Evolutionary conservation across 2,797 vertebrate genomes (phyloP).

Genomic region (Holocentrus rufus): DNA sequence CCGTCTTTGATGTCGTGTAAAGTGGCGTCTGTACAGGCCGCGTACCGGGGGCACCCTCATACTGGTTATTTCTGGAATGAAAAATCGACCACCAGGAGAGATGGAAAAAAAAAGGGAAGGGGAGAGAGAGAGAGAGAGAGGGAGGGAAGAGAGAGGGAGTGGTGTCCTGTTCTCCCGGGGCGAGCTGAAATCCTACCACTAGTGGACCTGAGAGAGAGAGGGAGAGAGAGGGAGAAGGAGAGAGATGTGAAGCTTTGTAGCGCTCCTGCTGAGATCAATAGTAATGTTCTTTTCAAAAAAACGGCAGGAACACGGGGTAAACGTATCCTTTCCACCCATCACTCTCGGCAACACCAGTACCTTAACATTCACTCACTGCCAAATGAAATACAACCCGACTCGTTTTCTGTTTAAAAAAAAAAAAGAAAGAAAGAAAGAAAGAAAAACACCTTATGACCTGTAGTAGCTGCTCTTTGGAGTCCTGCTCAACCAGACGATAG

Average conservation of each 20-base stretch:
- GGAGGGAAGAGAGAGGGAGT: conserved; percentile 29
- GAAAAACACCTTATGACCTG: neutral
- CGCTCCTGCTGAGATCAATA: conserved; percentile 66
- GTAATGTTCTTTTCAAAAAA: conserved; percentile 42
- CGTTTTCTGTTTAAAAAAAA: no score
- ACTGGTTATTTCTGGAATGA: conserved; percentile 75
- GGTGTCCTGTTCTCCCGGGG: conserved; percentile 67
- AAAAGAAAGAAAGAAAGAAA: no score
- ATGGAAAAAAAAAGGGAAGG: conserved; percentile 35
- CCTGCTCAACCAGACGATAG: neutral
- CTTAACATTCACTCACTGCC: conserved; percentile 22
- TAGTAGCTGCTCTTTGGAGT: neutral
- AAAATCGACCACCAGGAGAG: conserved; percentile 65
- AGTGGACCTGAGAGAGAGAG: conserved; percentile 43
- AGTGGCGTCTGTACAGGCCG: conserved; percentile 65
- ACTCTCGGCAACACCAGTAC: conserved; percentile 7
- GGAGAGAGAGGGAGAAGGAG: conserved; percentile 27
- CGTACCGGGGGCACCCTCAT: conserved; percentile 56
- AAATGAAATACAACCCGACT: conserved; percentile 3
- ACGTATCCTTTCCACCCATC: conserved; percentile 40
- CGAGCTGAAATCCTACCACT: conserved; percentile 58
- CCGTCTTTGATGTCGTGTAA: conserved; percentile 71
- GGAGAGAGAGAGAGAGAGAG: conserved; percentile 8
- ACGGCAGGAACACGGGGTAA: conserved; percentile 49
- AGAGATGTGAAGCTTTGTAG: conserved; percentile 20